phyloP scores from a whole-genome alignment of 2,888 invertebrate genomes.

The Nephrotoma appendiculata region DNA sequence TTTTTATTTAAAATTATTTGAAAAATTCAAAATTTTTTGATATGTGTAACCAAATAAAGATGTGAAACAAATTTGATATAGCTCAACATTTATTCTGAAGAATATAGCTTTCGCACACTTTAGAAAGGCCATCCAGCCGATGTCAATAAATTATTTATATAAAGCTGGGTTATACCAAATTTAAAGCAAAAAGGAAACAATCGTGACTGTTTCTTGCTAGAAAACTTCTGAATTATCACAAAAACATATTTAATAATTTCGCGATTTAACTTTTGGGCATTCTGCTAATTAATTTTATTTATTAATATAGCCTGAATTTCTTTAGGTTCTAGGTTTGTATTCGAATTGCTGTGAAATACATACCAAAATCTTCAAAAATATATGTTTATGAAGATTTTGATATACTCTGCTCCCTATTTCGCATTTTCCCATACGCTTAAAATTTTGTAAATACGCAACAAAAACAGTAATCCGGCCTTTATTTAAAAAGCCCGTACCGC shows the following conservation, averaged over 20 bases:
- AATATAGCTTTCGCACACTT: no score
- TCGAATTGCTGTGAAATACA: neutral
- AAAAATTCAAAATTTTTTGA: neutral
- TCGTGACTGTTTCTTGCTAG: neutral
- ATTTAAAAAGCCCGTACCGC: neutral
- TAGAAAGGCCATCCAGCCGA: no score
- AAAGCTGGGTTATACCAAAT: neutral
- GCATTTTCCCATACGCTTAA: neutral
- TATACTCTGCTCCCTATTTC: no score
- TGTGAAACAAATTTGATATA: neutral
- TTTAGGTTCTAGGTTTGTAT: neutral
- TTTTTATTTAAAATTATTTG: neutral
- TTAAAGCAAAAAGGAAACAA: neutral
- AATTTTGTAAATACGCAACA: neutral
- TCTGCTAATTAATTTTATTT: neutral
- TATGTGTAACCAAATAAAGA: neutral
- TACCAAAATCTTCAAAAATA: neutral
- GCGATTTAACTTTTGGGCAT: neutral
- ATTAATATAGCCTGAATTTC: neutral
- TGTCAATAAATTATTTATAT: no score
- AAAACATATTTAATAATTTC: neutral
- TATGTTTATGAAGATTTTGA: no score
- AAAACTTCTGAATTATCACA: neutral
- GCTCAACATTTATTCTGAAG: neutral
- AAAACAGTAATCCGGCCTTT: neutral